Base-by-base conservation (phyloP, 30 jellyfish, hydroid and myxozoan species). In the Mastigias papua region DNA sequence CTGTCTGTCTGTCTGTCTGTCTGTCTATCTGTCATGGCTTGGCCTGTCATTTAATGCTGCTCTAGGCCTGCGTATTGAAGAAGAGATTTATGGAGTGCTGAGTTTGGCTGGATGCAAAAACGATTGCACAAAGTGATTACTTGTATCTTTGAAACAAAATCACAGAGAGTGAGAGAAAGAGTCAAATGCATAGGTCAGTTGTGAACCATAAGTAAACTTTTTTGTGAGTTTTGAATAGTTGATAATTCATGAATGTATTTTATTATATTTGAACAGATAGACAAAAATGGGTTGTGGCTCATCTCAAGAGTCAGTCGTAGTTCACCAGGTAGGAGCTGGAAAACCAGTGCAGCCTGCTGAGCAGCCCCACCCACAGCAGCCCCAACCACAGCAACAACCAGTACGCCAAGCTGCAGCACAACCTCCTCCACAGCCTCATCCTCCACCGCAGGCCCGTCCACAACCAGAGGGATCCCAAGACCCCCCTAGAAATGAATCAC, bases 351-450 rank as follows among this genome's bases (percentile, higher is more conserved):
- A 20, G 3, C 23, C 27, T 29, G 75, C n/a, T n/a, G n/a, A n/a
- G 22, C 77, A 81, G 26, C 86, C 75, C 3, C 31, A 28, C 23
- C 91, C 86, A 33, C 96, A 61, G 22, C 77, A 81, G 26, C 86
- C 75, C 3, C 31, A 28, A 8, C 91, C 86, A 33, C 96, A 61
- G 67, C 81, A 8, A 25, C 91, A 58, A 30, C 90, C 90, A 33
- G 80, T 80, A 6, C 82, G 34, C 3, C 86, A 31, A 58, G 84
- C 35, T 22, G 86, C 68, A 42, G 87, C 88, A 31, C 87, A 67
- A 28, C 91, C 88, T 1, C 88, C 91, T 11, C 96, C 87, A 42
- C 92, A 82, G 49, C 68, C 76, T 9, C 92, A 82, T 9, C 80
- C 92, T 10, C 90, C 37, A 70, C 90, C 58, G 37, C 51, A 67